A percentile compares a stretch with the other conserved stretches of the same genome.
These are phyloP conservation scores for Rhinopithecus roxellana DNA, from an alignment of 2,113 vertebrate genomes.

Conservation along the genomic window DNA sequence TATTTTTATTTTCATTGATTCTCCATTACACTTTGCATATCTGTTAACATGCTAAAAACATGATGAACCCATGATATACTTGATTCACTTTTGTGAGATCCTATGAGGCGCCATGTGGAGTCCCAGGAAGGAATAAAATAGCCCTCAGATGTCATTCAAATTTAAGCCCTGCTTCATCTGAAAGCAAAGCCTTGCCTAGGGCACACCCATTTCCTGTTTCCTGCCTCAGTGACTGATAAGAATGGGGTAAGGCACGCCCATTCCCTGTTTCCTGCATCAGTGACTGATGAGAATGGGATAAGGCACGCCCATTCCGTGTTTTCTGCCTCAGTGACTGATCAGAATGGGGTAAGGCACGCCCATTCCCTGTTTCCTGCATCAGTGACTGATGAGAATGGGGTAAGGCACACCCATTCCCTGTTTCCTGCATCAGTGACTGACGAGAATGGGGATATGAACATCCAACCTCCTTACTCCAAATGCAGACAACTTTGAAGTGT, in stretches of 20 bases:
- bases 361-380: not conserved
- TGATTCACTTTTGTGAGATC: not conserved
- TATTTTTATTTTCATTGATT: not conserved
- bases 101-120: not conserved
- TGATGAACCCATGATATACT: not conserved
- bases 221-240: not conserved
- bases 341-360: rapidly evolving
- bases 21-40: not conserved
- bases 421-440: not conserved
- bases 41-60: not conserved
- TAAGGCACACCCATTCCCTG: too few relatives aligned
- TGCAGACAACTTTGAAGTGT: not conserved
- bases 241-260: too few relatives aligned
- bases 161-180: not conserved
- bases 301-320: too few relatives aligned
- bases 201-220: not conserved
- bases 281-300: not conserved
- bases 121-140: not conserved
- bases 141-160: not conserved
- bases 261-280: not conserved
- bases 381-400: not conserved
- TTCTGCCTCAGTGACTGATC: not conserved
- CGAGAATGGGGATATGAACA: not conserved
- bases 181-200: not conserved
- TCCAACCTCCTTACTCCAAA: not conserved